Conservation (phyloP, 2,113 vertebrate genomes). For the Calidris pugnax region DNA sequence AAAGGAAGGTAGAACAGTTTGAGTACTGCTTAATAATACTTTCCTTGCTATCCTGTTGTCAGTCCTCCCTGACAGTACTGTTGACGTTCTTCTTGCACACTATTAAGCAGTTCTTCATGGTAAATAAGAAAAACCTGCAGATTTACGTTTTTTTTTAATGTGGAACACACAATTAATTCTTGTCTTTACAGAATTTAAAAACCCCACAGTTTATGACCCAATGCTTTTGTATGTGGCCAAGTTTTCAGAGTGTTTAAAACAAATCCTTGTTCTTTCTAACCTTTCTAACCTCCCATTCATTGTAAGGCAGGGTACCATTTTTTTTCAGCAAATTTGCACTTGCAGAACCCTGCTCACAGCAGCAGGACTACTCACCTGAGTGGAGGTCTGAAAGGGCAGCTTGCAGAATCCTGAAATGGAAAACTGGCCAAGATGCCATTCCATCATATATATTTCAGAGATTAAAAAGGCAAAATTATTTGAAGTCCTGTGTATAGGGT, state of each 20-base stretch:
- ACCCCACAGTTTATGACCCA: neutral
- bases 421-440: neutral
- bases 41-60: neutral
- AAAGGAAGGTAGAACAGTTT: neutral
- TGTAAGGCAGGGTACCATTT: neutral
- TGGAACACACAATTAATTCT: neutral
- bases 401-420: neutral
- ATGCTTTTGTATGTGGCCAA: neutral
- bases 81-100: neutral
- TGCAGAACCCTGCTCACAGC: neutral
- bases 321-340: neutral
- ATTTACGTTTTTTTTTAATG: neutral
- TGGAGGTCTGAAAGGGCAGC: neutral
- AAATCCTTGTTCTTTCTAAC: neutral
- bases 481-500: neutral
- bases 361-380: neutral
- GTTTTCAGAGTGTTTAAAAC: neutral
- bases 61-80: neutral
- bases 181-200: neutral
- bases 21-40: neutral
- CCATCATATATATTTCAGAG: neutral
- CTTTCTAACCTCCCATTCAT: neutral
- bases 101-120: neutral
- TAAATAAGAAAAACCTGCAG: neutral
- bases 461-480: neutral